Evolutionary conservation across 2,797 vertebrate species (phyloP), one percentile per base, ranked within the genome.

Genomic region (Halcyon badia): DNA sequence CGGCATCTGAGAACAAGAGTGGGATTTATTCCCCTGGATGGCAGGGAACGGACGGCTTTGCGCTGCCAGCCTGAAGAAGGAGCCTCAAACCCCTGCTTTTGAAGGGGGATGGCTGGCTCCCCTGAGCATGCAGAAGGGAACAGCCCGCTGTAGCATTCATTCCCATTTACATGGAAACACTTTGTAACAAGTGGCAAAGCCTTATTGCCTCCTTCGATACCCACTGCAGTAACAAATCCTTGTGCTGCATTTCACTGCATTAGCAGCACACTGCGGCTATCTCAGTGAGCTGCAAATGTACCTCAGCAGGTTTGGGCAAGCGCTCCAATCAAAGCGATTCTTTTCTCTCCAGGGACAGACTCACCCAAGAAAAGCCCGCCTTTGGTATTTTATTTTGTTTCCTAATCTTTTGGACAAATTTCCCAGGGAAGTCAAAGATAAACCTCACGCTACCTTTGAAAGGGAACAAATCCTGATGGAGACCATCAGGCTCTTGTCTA

Each of bases 121-220:
- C 88, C 64, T 61, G 73, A 51, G 93, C 83, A 60, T 88, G 85
- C 77, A 46, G 52, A 72, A 66, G 73, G 65, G 80, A 92, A 31
- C 65, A 91, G 84, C 92, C 49, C 68, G 52, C 68, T 37, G 65
- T 42, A 94, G 80, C 79, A 70, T 77, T 93, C 75, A 71, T 87
- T 92, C 81, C 92, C 93, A 95, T 89, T 93, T 92, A 89, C 83
- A 75, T 48, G 69, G 92, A 80, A 90, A 83, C 83, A 85, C 75
- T 96, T 80, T 26, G n/a, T 3, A 90, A 51, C 21, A 87, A 85
- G 89, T 69, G 83, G 87, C 90, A 87, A 89, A 92, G 81, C 83
- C 21, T 11, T 65, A n/a, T 33, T 81, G 88, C 84, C 72, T 89
- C 78, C 75, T 94, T 92, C 89, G 83, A 87, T 90, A 89, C 42